A percentile compares a stretch with the other conserved stretches of the same genome.
phyloP scores from a whole-genome alignment of 2,797 vertebrate genomes.

The Onychomys torridus region DNA sequence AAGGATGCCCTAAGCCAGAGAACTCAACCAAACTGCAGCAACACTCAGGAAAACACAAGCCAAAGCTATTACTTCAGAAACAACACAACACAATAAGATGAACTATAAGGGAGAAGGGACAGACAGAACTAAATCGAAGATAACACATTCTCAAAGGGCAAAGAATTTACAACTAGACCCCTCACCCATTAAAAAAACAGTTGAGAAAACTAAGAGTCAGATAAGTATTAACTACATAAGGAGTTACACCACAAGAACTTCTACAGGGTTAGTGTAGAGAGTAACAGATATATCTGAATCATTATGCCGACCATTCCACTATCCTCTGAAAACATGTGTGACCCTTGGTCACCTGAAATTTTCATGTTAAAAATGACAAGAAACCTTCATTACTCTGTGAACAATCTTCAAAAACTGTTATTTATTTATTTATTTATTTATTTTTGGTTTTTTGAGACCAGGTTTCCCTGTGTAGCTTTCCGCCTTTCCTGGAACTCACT shows the following conservation, averaged over 20 bases:
- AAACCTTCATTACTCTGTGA: constrained; percentile 60
- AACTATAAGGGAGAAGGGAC: constrained; percentile 78
- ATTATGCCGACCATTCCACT: neutral
- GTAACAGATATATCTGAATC: neutral
- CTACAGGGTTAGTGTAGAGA: constrained; percentile 57
- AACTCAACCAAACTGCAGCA: constrained; percentile 86
- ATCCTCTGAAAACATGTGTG: constrained; percentile 23
- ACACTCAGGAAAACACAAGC: constrained; percentile 87
- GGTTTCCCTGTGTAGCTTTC: too few species aligned
- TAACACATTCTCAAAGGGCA: constrained; percentile 85
- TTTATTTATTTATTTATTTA: too few species aligned
- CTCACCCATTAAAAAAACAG: constrained; percentile 83
- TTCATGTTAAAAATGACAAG: constrained; percentile 73
- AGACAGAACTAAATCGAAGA: constrained; percentile 82
- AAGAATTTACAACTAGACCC: constrained; percentile 87
- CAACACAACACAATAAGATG: constrained; percentile 75
- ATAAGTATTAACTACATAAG: constrained; percentile 87
- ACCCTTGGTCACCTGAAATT: constrained; percentile 72
- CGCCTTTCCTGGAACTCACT: too few species aligned
- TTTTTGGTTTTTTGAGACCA: too few species aligned
- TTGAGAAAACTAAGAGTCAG: constrained; percentile 82
- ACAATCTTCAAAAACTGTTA: constrained; percentile 59
- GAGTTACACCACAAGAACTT: constrained; percentile 92
- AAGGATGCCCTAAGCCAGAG: constrained; percentile 87
- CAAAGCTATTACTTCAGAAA: constrained; percentile 87